Percentiles rank a stretch among this genome's conserved stretches.
These are phyloP conservation scores for Euwallacea fornicatus DNA, from an alignment of 1,140 invertebrate genomes.

Conservation along the genomic window DNA sequence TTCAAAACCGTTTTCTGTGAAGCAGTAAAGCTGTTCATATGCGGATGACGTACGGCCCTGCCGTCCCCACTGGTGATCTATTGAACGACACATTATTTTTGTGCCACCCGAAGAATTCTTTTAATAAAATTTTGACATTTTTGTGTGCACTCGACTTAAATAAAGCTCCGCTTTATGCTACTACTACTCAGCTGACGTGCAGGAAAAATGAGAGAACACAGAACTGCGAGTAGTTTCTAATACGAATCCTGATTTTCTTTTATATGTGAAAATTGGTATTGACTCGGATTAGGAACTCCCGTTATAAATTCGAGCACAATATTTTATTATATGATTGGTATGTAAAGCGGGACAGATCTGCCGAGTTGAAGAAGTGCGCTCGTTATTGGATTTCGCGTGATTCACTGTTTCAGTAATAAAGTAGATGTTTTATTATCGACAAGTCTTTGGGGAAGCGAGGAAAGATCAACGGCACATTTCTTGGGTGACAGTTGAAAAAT, in stretches of 20 bases:
- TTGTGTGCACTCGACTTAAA: slow-evolving; percentile 3
- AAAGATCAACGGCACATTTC: slow-evolving; percentile 35
- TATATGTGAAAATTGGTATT: neutral
- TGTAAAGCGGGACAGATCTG: slow-evolving; percentile 31
- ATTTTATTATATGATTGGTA: slow-evolving; percentile 28
- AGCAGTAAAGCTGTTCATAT: slow-evolving; percentile 41
- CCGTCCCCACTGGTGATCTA: slow-evolving; percentile 39
- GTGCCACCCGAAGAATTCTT: slow-evolving; percentile 24
- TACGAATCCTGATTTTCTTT: slow-evolving; percentile 1
- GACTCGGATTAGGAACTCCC: slow-evolving; percentile 2
- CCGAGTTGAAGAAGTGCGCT: slow-evolving; percentile 27
- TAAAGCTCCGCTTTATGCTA: neutral
- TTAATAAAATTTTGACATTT: slow-evolving; percentile 20
- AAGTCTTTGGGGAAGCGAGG: slow-evolving; percentile 20
- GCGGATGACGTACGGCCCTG: slow-evolving; percentile 34
- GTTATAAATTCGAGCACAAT: slow-evolving; percentile 8
- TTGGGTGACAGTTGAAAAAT: slow-evolving; percentile 33
- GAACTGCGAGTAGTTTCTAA: neutral
- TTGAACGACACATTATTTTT: slow-evolving; percentile 37
- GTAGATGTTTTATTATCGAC: slow-evolving; percentile 37
- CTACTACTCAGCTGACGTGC: neutral
- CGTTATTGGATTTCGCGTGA: slow-evolving; percentile 38
- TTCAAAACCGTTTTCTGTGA: slow-evolving; percentile 38
- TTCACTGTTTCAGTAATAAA: slow-evolving; percentile 37
- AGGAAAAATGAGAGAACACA: neutral